Evolutionary conservation across 1,140 invertebrate species (phyloP).

Genomic region (Phocides pigmalion): DNA sequence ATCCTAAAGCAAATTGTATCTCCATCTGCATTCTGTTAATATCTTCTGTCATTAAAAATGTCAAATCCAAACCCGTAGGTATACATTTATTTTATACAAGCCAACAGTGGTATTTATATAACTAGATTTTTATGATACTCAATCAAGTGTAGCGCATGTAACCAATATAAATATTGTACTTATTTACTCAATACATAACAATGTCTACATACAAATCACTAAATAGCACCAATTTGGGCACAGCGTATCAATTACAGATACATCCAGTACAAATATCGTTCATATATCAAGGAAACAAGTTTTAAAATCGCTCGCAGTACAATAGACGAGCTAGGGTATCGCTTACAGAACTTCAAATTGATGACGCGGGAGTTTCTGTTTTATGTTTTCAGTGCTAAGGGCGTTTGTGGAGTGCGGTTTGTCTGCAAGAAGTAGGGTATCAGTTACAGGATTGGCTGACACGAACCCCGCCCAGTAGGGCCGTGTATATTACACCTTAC

Average conservation of each 20-base stretch:
- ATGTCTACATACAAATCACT: conserved; percentile 39
- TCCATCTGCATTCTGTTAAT: too few relatives aligned
- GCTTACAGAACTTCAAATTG: conserved; percentile 58
- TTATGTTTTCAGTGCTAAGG: conserved; percentile 34
- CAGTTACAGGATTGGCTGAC: conserved; percentile 79
- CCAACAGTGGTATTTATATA: too few relatives aligned
- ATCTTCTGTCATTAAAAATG: too few relatives aligned
- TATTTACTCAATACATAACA: neutral
- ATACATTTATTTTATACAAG: too few relatives aligned
- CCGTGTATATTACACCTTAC: conserved; percentile 61
- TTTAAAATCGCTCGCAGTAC: conserved; percentile 39
- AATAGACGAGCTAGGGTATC: conserved; percentile 72
- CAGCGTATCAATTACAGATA: conserved; percentile 69
- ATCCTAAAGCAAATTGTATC: too few relatives aligned
- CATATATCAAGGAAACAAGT: conserved; percentile 37
- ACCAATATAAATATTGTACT: neutral
- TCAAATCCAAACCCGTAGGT: too few relatives aligned
- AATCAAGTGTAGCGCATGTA: too few relatives aligned
- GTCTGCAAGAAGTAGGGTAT: conserved; percentile 72
- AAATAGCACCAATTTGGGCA: conserved; percentile 48
- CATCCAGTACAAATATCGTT: conserved; percentile 33
- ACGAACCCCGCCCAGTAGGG: conserved; percentile 67
- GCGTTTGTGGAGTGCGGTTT: conserved; percentile 38
- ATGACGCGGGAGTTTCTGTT: conserved; percentile 41
- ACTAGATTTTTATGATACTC: too few relatives aligned